Evolutionary conservation across 2,113 vertebrate genomes (phyloP).

Genomic region (Gila orcuttii): DNA sequence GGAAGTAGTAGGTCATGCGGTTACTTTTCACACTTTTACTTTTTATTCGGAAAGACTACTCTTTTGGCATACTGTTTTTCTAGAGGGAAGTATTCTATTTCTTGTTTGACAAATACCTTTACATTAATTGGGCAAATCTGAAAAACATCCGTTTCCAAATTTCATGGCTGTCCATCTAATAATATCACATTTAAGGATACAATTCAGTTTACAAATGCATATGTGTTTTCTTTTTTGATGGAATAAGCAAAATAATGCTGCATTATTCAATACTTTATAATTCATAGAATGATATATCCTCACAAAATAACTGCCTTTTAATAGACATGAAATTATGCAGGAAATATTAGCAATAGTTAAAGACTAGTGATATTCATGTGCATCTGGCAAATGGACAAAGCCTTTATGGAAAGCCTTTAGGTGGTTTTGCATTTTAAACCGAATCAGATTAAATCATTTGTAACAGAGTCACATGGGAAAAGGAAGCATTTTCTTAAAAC

Average conservation of each 20-base stretch:
- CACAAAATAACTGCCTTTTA: neutral
- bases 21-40: too few species aligned
- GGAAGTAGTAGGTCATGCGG: too few species aligned
- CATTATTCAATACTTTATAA: neutral
- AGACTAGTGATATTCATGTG: neutral
- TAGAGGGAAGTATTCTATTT: too few species aligned
- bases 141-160: neutral
- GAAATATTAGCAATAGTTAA: neutral
- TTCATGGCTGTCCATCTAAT: neutral
- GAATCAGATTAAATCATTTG: neutral
- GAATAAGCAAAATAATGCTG: neutral
- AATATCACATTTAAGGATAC: neutral
- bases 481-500: neutral
- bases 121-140: neutral
- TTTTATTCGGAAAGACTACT: too few species aligned
- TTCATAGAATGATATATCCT: neutral
- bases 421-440: neutral
- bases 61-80: too few species aligned
- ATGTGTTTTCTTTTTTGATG: neutral
- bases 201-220: neutral
- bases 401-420: too few species aligned
- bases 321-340: neutral
- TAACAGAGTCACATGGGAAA: neutral
- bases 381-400: neutral
- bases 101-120: neutral